phyloP scores from a whole-genome alignment of 2,113 vertebrate species.

The Tragelaphus scriptus region DNA sequence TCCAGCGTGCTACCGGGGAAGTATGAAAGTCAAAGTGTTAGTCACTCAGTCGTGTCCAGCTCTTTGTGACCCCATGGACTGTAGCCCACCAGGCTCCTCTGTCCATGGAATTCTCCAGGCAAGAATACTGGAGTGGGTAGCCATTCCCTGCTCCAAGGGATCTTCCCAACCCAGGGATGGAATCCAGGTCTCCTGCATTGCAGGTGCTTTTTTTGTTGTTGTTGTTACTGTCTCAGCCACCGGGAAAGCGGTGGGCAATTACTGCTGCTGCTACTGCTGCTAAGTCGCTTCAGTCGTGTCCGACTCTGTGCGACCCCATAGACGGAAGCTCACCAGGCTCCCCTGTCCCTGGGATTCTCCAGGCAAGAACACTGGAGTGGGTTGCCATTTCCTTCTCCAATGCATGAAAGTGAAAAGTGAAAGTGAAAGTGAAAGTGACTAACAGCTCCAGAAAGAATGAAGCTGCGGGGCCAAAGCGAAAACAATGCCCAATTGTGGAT shows the following conservation, averaged over 20 bases:
- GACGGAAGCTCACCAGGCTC: too few species aligned
- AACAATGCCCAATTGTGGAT: neutral
- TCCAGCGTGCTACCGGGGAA: fast-evolving
- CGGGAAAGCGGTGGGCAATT: neutral
- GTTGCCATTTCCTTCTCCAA: too few species aligned
- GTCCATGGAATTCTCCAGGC: neutral
- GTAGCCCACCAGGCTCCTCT: neutral
- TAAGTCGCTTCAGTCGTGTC: too few species aligned
- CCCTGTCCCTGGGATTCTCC: too few species aligned
- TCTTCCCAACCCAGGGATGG: neutral
- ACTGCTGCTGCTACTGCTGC: too few species aligned
- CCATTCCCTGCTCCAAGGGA: neutral
- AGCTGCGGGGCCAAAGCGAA: fast-evolving
- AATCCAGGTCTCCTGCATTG: neutral
- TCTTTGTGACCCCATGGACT: neutral
- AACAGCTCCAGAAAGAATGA: neutral
- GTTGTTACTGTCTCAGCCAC: neutral
- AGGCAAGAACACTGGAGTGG: too few species aligned
- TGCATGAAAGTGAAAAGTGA: too few species aligned
- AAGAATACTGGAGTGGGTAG: neutral
- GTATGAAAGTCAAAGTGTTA: neutral
- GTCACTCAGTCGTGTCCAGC: neutral
- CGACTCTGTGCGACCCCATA: too few species aligned
- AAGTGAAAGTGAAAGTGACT: too few species aligned
- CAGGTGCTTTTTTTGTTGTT: neutral